Conservation (phyloP, 37 sponge, comb jelly and placozoan species). For the Hormiphora californensis region DNA sequence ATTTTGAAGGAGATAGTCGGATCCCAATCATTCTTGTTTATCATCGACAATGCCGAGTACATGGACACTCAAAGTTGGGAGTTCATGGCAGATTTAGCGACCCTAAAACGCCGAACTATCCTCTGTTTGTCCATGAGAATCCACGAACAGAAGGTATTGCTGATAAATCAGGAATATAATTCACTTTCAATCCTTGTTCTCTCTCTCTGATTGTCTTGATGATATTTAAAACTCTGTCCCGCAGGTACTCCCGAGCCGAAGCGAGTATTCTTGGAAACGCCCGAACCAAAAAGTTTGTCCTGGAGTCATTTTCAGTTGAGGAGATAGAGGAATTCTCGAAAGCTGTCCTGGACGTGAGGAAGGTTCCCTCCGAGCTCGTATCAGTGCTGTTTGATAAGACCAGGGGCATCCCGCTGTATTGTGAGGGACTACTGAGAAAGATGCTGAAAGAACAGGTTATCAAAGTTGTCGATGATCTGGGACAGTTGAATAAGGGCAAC, state of each 20-base stretch:
- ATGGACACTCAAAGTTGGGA: slow-evolving; percentile 46
- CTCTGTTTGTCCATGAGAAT: not conserved
- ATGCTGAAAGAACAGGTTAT: slow-evolving; percentile 53
- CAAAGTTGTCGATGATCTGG: not conserved
- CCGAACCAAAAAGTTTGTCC: not conserved
- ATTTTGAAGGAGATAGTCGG: slow-evolving; percentile 41
- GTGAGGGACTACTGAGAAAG: slow-evolving; percentile 16
- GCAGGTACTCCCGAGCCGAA: not conserved
- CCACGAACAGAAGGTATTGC: too few relatives aligned
- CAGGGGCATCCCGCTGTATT: slow-evolving; percentile 36
- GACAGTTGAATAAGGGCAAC: too few relatives aligned
- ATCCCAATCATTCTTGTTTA: not conserved
- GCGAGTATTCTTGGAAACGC: not conserved
- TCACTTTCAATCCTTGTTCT: too few relatives aligned
- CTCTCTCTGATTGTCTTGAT: too few relatives aligned
- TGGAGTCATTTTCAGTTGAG: not conserved
- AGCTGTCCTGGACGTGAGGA: slow-evolving; percentile 7
- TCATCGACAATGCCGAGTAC: slow-evolving; percentile 30
- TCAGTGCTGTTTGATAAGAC: not conserved
- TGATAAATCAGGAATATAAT: too few relatives aligned
- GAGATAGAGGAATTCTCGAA: slow-evolving; percentile 28
- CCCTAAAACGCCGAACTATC: not conserved
- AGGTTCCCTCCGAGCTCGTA: not conserved
- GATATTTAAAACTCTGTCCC: too few relatives aligned
- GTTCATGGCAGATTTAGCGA: not conserved